Evolutionary conservation across 1,140 invertebrate genomes (phyloP).

Genomic region (Drosophila hydei): DNA sequence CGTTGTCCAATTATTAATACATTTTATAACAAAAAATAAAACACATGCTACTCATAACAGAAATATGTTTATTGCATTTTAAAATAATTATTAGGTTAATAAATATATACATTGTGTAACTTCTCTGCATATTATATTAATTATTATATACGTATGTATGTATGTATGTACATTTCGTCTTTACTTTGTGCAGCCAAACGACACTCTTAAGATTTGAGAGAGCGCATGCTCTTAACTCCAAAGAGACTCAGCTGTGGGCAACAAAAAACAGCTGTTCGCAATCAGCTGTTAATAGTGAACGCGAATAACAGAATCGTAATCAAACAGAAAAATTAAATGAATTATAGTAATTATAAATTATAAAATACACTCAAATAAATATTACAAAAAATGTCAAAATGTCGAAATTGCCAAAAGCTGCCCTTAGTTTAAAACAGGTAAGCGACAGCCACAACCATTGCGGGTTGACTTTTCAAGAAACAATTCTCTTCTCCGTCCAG

Average conservation of each 20-base stretch:
- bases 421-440: slow-evolving; percentile 86
- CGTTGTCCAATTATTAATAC: no score
- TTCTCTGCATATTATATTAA: no score
- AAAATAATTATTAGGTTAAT: no score
- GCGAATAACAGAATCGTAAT: not conserved
- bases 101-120: no score
- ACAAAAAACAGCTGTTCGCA: slow-evolving; percentile 37
- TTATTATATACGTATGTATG: not conserved
- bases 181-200: not conserved
- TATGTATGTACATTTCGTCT: not conserved
- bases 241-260: slow-evolving; percentile 10
- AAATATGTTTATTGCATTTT: no score
- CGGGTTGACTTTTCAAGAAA: not conserved
- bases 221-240: not conserved
- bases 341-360: not conserved
- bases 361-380: slow-evolving; percentile 3
- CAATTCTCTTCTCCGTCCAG: slow-evolving; percentile 81
- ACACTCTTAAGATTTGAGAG: slow-evolving; percentile 1
- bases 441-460: not conserved
- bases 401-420: slow-evolving; percentile 84
- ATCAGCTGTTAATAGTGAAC: slow-evolving; percentile 53
- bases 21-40: no score
- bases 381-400: slow-evolving; percentile 47
- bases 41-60: no score
- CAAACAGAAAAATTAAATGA: slow-evolving; percentile 5